These are phyloP conservation scores for Thalassophryne amazonica DNA, from an alignment of 2,797 vertebrate genomes.

Conservation along the genomic window DNA sequence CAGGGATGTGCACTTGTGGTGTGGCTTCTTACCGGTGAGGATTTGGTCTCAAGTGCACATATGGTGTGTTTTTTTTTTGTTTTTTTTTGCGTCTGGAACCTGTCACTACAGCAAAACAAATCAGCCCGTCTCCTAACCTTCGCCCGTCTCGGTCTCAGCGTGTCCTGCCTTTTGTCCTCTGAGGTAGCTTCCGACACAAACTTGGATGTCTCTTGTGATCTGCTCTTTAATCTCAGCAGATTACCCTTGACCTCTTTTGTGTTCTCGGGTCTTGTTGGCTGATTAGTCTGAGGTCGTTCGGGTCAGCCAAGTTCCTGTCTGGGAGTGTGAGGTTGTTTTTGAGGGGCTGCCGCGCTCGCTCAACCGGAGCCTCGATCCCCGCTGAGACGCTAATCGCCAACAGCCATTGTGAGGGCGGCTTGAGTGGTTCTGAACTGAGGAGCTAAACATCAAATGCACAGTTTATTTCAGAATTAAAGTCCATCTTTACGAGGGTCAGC, in stretches of 20 bases:
- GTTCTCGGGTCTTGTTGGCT: conserved; percentile 9
- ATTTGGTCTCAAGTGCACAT: conserved; percentile 24
- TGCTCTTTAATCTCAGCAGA: conserved; percentile 26
- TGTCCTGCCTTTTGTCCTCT: background rate
- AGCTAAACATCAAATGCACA: too few relatives aligned
- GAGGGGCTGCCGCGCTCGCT: conserved; percentile 15
- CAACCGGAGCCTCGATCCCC: conserved; percentile 8
- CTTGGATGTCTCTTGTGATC: background rate
- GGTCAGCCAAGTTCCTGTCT: conserved; percentile 8
- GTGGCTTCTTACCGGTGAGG: conserved; percentile 47
- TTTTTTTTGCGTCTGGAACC: too few relatives aligned
- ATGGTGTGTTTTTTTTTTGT: conserved; percentile 13
- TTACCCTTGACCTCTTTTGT: conserved; percentile 20
- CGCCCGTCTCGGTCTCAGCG: background rate
- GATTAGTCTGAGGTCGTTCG: conserved; percentile 32
- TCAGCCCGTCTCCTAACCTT: background rate
- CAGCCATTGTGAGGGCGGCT: conserved; percentile 7
- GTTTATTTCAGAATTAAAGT: too few relatives aligned
- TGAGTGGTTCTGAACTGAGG: too few relatives aligned
- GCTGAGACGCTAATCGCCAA: conserved; percentile 25
- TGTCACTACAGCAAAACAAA: too few relatives aligned
- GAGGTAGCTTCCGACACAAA: background rate
- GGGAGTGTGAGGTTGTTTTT: conserved; percentile 16
- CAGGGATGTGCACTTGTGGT: too few relatives aligned
- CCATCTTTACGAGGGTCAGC: too few relatives aligned